These are phyloP conservation scores for Perca fluviatilis DNA, from an alignment of 2,113 vertebrate genomes.

Conservation along the genomic window DNA sequence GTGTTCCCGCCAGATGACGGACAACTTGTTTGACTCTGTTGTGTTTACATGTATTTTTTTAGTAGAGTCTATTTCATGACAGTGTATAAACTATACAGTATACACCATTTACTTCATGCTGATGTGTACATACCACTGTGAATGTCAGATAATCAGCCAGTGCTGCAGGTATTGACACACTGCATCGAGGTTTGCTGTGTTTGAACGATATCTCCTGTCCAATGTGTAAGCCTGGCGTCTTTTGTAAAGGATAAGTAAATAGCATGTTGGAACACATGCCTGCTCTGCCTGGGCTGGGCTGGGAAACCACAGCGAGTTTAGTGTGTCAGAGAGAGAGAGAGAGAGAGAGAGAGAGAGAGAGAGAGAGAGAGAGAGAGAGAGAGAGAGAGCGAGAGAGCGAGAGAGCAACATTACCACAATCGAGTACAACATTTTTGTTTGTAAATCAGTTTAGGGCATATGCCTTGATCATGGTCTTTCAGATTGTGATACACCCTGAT, in stretches of 20 bases:
- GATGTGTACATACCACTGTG: slow-evolving; percentile 39
- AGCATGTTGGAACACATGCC: slow-evolving; percentile 67
- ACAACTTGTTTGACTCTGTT: too few relatives aligned
- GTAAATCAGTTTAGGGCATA: slow-evolving; percentile 4
- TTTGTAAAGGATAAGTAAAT: slow-evolving; percentile 77
- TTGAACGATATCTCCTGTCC: slow-evolving; percentile 40
- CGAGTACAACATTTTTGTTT: slow-evolving; percentile 1
- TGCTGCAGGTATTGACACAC: slow-evolving; percentile 66
- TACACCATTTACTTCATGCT: slow-evolving; percentile 38
- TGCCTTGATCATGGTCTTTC: slow-evolving; percentile 10
- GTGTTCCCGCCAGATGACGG: too few relatives aligned
- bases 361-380: too few relatives aligned
- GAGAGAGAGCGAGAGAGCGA: too few relatives aligned
- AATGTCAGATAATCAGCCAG: slow-evolving; percentile 38
- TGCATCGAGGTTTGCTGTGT: slow-evolving; percentile 60
- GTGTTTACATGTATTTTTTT: too few relatives aligned
- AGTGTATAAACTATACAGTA: slow-evolving; percentile 40
- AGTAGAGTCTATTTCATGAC: slow-evolving; percentile 12
- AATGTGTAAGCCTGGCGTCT: slow-evolving; percentile 56
- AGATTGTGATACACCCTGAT: not conserved
- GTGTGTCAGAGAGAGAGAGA: not conserved
- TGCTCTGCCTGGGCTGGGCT: slow-evolving; percentile 50
- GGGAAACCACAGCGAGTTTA: slow-evolving; percentile 36
- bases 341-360: too few relatives aligned
- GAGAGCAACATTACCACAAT: too few relatives aligned